Evolutionary conservation across 2,113 vertebrate genomes (phyloP).

Genomic region (Nothobranchius kuhntae): DNA sequence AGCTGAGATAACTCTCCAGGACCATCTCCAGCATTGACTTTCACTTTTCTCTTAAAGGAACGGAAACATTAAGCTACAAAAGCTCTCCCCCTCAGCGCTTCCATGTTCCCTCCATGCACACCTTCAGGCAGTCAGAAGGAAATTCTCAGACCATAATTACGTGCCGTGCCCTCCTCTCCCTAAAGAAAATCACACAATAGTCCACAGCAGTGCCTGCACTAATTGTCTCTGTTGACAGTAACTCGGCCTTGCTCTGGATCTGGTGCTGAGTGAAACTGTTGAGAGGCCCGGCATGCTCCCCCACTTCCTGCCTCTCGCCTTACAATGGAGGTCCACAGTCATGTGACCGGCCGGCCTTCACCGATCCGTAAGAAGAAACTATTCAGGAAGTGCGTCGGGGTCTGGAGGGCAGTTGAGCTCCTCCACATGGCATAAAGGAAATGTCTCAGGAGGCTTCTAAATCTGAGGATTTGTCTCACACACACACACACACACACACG

Average conservation of each 20-base stretch:
- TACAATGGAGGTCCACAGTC: constrained; percentile 71
- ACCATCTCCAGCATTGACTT: too few species aligned
- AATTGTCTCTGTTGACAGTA: constrained; percentile 75
- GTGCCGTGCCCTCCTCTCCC: background rate
- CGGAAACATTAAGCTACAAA: too few species aligned
- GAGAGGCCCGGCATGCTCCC: constrained; percentile 58
- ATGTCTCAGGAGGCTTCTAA: constrained; percentile 38
- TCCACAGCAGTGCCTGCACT: constrained; percentile 34
- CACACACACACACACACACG: background rate
- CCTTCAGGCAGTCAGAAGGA: constrained; percentile 17
- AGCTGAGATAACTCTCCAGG: too few species aligned
- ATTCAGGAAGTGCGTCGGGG: constrained; percentile 52
- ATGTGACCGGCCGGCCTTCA: constrained; percentile 53
- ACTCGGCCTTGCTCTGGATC: constrained; percentile 61
- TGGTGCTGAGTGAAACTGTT: constrained; percentile 67
- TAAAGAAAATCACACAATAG: constrained; percentile 28
- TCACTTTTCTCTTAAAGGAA: too few species aligned
- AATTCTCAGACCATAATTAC: constrained; percentile 26
- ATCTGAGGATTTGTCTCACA: constrained; percentile 29
- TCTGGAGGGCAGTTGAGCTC: constrained; percentile 17
- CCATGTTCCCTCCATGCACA: constrained; percentile 17
- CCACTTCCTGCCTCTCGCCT: constrained; percentile 68
- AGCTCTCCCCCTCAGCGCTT: background rate
- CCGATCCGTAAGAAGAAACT: constrained; percentile 58
- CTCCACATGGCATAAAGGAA: constrained; percentile 36